Percentiles rank a stretch among this genome's conserved stretches.
Conservation (phyloP, 1,140 invertebrate genomes). For the Formica selysi region DNA sequence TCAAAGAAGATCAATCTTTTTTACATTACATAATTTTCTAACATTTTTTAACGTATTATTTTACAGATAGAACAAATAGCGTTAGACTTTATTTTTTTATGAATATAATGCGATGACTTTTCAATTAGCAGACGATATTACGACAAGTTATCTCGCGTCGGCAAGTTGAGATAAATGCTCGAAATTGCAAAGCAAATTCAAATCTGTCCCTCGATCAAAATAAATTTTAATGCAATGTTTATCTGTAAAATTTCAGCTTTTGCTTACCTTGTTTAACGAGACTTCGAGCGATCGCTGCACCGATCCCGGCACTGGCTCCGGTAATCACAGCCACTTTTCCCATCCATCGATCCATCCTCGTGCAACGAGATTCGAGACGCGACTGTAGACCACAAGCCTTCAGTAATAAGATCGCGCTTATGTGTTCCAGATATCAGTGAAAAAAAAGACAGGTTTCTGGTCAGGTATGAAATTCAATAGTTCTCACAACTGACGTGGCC, state of each 20-base stretch:
- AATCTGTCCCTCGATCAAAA: background rate
- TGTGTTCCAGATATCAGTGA: conserved; percentile 49
- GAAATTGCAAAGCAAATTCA: background rate
- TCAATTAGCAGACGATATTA: background rate
- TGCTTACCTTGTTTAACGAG: conserved; percentile 71
- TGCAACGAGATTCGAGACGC: conserved; percentile 27
- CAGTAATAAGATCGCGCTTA: conserved; percentile 58
- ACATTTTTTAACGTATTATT: background rate
- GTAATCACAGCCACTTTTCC: conserved; percentile 87
- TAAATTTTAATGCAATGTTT: background rate
- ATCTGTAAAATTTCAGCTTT: background rate
- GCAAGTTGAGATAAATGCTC: background rate
- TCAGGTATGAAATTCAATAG: conserved; percentile 55
- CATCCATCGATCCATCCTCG: conserved; percentile 87
- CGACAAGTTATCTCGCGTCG: background rate
- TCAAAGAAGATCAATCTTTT: background rate
- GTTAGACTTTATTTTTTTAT: background rate
- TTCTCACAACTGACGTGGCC: conserved; percentile 49
- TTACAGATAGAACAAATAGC: background rate
- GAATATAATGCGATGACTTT: background rate
- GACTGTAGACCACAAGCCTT: conserved; percentile 30
- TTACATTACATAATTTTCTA: background rate
- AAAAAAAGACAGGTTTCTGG: conserved; percentile 43
- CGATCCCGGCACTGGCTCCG: conserved; percentile 88
- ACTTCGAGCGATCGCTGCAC: conserved; percentile 80